Conservation (phyloP, 2,888 invertebrate species). For the Euproctis similis region DNA sequence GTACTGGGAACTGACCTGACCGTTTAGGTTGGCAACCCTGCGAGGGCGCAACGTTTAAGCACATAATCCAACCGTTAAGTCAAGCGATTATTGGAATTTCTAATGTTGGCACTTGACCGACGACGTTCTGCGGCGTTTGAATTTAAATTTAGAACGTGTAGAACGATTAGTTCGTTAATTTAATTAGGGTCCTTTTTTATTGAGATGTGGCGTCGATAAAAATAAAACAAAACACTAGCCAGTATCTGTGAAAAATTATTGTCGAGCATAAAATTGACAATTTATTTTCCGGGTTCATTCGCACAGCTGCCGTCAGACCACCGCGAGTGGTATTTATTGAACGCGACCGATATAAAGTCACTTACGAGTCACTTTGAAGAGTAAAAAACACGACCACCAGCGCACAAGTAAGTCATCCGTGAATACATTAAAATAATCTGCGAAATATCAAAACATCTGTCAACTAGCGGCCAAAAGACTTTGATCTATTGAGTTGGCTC, state of each 20-base stretch:
- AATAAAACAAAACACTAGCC: slow-evolving; percentile 1
- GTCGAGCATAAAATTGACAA: slow-evolving; percentile 49
- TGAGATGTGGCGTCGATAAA: slow-evolving; percentile 14
- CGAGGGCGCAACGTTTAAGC: slow-evolving; percentile 35
- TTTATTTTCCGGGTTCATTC: slow-evolving; percentile 55
- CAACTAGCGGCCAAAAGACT: slow-evolving; percentile 51
- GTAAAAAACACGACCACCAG: slow-evolving; percentile 61
- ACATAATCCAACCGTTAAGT: slow-evolving; percentile 50
- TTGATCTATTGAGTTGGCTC: slow-evolving; percentile 46
- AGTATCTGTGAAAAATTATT: slow-evolving; percentile 14
- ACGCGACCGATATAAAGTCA: slow-evolving; percentile 61
- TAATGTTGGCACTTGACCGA: slow-evolving; percentile 48
- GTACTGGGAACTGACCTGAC: slow-evolving; percentile 58
- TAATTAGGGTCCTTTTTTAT: slow-evolving; percentile 28
- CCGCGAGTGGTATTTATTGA: slow-evolving; percentile 36
- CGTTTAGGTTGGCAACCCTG: slow-evolving; percentile 50
- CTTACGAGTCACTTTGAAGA: slow-evolving; percentile 64
- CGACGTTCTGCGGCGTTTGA: slow-evolving; percentile 24
- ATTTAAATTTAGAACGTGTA: slow-evolving; percentile 37
- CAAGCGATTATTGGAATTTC: slow-evolving; percentile 54
- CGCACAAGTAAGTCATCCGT: slow-evolving; percentile 59
- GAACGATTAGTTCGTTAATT: slow-evolving; percentile 34
- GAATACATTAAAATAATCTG: slow-evolving; percentile 65
- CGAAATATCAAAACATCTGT: slow-evolving; percentile 68
- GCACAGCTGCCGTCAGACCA: slow-evolving; percentile 52